Conservation (phyloP, 2,113 vertebrate species). For the Echinops telfairi region DNA sequence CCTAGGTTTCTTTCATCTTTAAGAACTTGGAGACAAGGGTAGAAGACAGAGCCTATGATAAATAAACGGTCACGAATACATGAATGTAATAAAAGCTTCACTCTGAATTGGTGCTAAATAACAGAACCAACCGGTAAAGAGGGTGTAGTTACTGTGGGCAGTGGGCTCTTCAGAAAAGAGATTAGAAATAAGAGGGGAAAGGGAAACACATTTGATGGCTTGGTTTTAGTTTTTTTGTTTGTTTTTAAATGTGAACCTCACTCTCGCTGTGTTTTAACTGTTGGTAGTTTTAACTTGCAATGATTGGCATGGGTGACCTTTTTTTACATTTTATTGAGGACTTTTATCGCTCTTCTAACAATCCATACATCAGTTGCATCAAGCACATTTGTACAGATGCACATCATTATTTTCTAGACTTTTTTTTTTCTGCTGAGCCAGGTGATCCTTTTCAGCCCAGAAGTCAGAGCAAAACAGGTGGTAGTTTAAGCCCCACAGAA, state of each 20-base stretch:
- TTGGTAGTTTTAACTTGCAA: slow-evolving; percentile 18
- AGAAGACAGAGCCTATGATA: not conserved
- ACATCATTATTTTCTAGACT: too few species aligned
- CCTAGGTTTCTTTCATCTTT: not conserved
- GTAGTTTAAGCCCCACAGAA: slow-evolving; percentile 69
- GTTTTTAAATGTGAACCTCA: slow-evolving; percentile 1
- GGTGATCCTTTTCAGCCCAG: slow-evolving; percentile 30
- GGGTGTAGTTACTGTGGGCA: not conserved
- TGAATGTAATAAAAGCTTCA: not conserved
- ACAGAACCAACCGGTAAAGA: not conserved
- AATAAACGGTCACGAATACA: not conserved
- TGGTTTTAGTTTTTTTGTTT: not conserved
- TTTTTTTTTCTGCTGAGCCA: not conserved
- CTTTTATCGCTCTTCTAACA: too few species aligned
- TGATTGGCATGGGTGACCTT: too few species aligned
- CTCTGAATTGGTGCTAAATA: slow-evolving; percentile 36
- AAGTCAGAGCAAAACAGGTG: slow-evolving; percentile 61
- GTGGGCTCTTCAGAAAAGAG: not conserved
- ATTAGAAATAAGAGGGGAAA: slow-evolving; percentile 17
- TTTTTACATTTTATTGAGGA: too few species aligned
- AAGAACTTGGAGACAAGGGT: not conserved
- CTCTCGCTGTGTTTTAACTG: slow-evolving; percentile 13
- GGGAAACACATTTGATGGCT: not conserved
- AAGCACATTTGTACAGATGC: too few species aligned
- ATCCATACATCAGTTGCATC: too few species aligned